Evolutionary conservation across 2,888 invertebrate species (phyloP).

Genomic region (Nesidiocoris tenuis): DNA sequence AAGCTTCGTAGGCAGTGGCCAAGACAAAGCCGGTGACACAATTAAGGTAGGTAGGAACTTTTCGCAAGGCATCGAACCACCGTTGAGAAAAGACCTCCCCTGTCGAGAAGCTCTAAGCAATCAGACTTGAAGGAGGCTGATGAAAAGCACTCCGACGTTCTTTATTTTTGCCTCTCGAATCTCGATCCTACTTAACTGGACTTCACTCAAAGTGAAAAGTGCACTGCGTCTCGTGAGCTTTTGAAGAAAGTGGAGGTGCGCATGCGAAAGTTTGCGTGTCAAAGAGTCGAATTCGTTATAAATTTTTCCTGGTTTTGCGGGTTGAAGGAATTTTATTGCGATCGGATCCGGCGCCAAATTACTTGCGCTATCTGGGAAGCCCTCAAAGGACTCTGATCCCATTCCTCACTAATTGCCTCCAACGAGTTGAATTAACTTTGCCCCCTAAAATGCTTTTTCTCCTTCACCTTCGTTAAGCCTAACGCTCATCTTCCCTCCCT

Average conservation of each 20-base stretch:
- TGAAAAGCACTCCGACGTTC: background rate
- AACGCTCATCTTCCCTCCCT: no score
- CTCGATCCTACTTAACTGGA: background rate
- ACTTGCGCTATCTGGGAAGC: background rate
- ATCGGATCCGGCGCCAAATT: background rate
- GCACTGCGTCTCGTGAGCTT: background rate
- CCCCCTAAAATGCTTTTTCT: background rate
- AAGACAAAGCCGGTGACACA: background rate
- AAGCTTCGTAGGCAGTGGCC: no score
- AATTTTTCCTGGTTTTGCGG: background rate
- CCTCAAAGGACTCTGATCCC: background rate
- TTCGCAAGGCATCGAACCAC: background rate
- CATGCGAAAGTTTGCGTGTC: no score
- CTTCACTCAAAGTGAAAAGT: background rate
- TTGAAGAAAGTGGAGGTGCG: background rate
- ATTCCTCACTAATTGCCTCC: background rate
- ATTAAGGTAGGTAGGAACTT: background rate
- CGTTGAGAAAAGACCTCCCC: background rate
- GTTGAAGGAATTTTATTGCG: background rate
- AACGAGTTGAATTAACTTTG: background rate
- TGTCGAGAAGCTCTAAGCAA: conserved; percentile 2
- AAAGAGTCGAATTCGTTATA: background rate
- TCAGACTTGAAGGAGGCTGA: background rate
- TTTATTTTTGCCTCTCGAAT: background rate
- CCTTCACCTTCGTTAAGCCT: background rate